phyloP scores from a whole-genome alignment of 2,113 vertebrate genomes.

The Sciurus niger region DNA sequence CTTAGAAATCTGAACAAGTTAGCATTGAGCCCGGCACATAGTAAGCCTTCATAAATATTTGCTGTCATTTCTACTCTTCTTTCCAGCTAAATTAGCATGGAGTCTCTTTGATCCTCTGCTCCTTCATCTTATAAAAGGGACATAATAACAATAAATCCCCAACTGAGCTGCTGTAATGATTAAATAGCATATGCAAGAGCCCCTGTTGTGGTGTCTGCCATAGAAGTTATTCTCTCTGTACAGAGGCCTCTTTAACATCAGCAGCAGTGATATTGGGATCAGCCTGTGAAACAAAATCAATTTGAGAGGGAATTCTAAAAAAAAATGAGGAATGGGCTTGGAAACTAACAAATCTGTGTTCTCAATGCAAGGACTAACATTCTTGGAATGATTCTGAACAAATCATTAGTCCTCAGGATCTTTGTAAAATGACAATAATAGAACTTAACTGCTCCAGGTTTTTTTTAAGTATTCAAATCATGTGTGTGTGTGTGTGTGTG shows the following conservation, averaged over 20 bases:
- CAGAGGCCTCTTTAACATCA: not conserved
- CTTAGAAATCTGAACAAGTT: not conserved
- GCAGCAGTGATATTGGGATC: not conserved
- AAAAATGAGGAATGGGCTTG: not conserved
- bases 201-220: not conserved
- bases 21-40: not conserved
- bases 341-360: not conserved
- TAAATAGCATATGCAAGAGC: not conserved
- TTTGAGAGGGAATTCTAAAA: not conserved
- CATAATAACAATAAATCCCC: not conserved
- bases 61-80: not conserved
- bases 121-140: not conserved
- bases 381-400: not conserved
- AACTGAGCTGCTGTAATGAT: not conserved
- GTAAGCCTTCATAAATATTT: constrained; percentile 32
- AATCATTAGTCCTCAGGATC: not conserved
- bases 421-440: not conserved
- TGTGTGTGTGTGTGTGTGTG: not conserved
- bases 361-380: not conserved
- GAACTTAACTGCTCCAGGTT: not conserved
- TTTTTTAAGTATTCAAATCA: not conserved
- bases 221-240: not conserved
- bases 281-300: not conserved
- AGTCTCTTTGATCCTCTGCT: not conserved
- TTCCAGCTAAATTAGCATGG: constrained; percentile 34